A percentile compares a stretch with the other conserved stretches of the same genome.
These are phyloP conservation scores for Epistrophe grossulariae DNA, from an alignment of 2,888 invertebrate genomes.

Conservation along the genomic window DNA sequence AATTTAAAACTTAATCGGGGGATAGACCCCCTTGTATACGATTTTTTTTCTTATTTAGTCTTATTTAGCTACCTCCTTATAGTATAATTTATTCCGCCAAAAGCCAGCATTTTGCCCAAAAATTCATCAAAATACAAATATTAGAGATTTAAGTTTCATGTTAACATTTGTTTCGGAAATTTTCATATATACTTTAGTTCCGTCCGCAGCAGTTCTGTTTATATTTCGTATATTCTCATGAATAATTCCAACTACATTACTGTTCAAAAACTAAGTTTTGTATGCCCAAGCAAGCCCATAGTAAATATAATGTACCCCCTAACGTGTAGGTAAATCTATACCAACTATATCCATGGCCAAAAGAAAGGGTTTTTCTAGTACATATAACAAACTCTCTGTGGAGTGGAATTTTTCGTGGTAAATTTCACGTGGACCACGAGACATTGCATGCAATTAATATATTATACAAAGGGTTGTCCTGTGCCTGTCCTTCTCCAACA, in stretches of 20 bases:
- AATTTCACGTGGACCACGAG: slow-evolving; percentile 53
- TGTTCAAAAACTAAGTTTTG: background rate
- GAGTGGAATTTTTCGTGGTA: slow-evolving; percentile 47
- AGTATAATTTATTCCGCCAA: background rate
- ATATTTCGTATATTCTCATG: slow-evolving; percentile 20
- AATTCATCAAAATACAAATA: background rate
- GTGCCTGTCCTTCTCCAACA: slow-evolving; percentile 18
- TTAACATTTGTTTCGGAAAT: background rate
- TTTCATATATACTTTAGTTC: background rate
- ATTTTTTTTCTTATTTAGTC: too few species aligned
- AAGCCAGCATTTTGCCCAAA: background rate
- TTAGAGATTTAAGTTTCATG: background rate
- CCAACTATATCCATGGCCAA: slow-evolving; percentile 3
- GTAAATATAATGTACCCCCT: slow-evolving; percentile 10
- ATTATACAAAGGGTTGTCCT: slow-evolving; percentile 49
- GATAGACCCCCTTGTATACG: too few species aligned
- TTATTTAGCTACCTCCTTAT: too few species aligned
- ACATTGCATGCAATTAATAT: slow-evolving; percentile 60
- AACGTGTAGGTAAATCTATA: background rate
- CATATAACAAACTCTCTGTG: slow-evolving; percentile 27
- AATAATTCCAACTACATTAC: slow-evolving; percentile 36
- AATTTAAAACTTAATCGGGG: too few species aligned
- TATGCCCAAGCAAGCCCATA: slow-evolving; percentile 2
- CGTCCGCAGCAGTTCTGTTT: slow-evolving; percentile 1
- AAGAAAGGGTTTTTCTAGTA: slow-evolving; percentile 10